Evolutionary conservation across 1,140 invertebrate genomes (phyloP).

Genomic region (Cotesia vestalis): DNA sequence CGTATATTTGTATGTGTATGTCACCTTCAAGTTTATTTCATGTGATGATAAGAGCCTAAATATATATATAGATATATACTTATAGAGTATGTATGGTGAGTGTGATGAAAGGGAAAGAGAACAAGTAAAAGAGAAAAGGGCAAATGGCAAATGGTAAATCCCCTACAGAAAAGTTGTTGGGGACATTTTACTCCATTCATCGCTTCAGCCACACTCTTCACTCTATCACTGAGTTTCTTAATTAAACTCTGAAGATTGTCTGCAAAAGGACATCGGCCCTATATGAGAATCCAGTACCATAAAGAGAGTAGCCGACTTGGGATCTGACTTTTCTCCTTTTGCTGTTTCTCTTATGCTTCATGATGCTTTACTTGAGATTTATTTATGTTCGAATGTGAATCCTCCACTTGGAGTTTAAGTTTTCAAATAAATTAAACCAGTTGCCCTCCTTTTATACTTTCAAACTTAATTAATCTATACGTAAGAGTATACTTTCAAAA

Average conservation of each 20-base stretch:
- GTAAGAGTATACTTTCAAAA: no score
- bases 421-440: background rate
- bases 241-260: constrained; percentile 66
- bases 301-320: constrained; percentile 5
- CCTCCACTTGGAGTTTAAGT: no score
- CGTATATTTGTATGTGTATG: constrained; percentile 35
- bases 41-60: background rate
- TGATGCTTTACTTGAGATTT: no score
- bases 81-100: constrained; percentile 4
- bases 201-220: constrained; percentile 47
- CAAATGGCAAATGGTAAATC: constrained; percentile 13
- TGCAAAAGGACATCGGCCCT: constrained; percentile 62
- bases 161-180: constrained; percentile 40
- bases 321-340: background rate
- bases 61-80: background rate
- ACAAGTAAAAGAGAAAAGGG: constrained; percentile 16
- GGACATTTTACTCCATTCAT: constrained; percentile 63
- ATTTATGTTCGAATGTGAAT: no score
- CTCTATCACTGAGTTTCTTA: constrained; percentile 63
- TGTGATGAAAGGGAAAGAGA: no score
- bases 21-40: background rate
- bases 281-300: background rate
- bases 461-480: no score
- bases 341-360: no score
- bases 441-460: background rate